A percentile compares a stretch with the other conserved stretches of the same genome.
These are phyloP conservation scores for Corapipo altera DNA, from an alignment of 2,113 vertebrate species.

Conservation along the genomic window DNA sequence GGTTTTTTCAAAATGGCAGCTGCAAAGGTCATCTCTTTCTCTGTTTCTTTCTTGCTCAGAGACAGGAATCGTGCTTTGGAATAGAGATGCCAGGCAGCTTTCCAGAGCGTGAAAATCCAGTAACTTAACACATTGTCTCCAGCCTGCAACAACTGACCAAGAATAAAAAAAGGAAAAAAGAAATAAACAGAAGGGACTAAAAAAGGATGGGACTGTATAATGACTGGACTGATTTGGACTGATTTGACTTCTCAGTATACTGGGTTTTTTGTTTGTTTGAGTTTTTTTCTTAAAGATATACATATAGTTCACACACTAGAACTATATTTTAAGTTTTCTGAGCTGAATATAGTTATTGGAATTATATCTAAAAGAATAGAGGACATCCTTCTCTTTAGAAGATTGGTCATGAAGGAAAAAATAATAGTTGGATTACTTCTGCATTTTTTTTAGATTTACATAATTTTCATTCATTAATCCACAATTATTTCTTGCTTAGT, in stretches of 20 bases:
- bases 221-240: not conserved
- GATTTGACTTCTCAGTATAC: not conserved
- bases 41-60: not conserved
- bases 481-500: not conserved
- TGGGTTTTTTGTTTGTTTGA: not conserved
- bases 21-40: conserved; percentile 13
- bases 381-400: not conserved
- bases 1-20: conserved; percentile 25
- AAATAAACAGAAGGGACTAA: not conserved
- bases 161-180: not conserved
- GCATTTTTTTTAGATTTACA: not conserved
- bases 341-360: not conserved
- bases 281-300: not conserved
- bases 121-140: not conserved
- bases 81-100: not conserved
- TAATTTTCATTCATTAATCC: not conserved
- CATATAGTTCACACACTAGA: not conserved
- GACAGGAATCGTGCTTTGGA: not conserved
- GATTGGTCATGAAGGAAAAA: not conserved
- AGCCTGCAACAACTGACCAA: not conserved
- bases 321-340: not conserved
- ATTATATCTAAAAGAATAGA: not conserved
- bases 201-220: accelerated
- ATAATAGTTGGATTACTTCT: not conserved
- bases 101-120: not conserved